A percentile compares a stretch with the other conserved stretches of the same genome.
Conservation (phyloP, 2,888 invertebrate genomes). For the Nebria salina region DNA sequence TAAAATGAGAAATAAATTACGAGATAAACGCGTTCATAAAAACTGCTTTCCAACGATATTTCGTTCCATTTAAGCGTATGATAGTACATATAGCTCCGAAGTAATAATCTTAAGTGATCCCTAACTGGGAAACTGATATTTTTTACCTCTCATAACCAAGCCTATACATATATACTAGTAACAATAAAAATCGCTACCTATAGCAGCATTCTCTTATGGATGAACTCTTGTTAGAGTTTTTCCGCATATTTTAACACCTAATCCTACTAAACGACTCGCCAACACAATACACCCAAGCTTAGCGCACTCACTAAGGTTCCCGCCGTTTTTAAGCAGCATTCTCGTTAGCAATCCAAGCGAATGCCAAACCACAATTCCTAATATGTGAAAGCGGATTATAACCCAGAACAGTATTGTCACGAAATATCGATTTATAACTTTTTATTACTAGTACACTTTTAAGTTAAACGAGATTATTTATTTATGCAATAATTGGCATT, state of each 20-base stretch:
- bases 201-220: not conserved
- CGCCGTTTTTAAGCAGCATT: not conserved
- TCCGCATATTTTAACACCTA: slow-evolving; percentile 18
- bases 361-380: not conserved
- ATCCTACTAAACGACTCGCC: not conserved
- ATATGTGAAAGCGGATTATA: not conserved
- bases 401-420: not conserved
- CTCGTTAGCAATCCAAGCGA: not conserved
- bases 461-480: no score
- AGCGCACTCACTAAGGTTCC: not conserved
- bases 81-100: no score
- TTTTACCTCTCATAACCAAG: not conserved
- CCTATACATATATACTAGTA: not conserved
- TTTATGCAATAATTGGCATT: no score
- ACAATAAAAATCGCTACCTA: not conserved
- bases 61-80: no score
- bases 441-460: no score
- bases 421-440: not conserved
- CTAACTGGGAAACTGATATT: not conserved
- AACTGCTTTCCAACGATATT: no score
- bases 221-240: not conserved
- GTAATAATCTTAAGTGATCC: not conserved
- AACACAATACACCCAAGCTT: not conserved
- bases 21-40: no score
- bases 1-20: no score